Evolutionary conservation across 2,113 vertebrate genomes (phyloP), one percentile per base, ranked within the genome.

Genomic region (Ceuthmochares aereus): DNA sequence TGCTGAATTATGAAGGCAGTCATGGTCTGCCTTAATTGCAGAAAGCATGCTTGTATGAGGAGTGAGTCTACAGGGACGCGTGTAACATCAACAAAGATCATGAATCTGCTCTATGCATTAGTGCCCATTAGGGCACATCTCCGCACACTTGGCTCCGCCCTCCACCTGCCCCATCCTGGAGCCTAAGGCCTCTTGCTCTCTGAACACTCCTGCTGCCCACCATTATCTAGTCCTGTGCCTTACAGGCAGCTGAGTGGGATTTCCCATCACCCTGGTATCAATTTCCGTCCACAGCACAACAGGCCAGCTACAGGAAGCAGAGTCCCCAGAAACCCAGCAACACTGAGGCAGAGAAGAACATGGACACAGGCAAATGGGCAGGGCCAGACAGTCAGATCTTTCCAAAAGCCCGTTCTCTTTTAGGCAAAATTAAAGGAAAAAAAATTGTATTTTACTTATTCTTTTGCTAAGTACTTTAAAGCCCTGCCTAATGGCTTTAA

Each of bases 391-490:
- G 76, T 82, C 93, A 93, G 70, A 89, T 78, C 70, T 90, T 82
- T 93, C 75, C 75, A 96, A 63, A 95, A 92, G 55, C 51, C 88
- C 84, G 27, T 47, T 91, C 81, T 94, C 83, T 93, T 94, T 90
- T 30, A 94, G 67, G 26, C 83, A n/a, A 86, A 80, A 10, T 59
- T 45, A 91, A 70, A 84, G 18, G 34, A 25, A 75, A 93, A 64
- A 10, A 26, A 25, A 17, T 83, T 90, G 84, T 88, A 68, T 87
- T 91, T 94, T 30, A 91, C 87, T 73, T 12, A 21, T 5, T 66
- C 30, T 92, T 90, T 80, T 55, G 34, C 93, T 25, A 55, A 62
- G 26, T 76, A 89, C 84, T 78, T 94, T 18, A 84, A 93, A 80
- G 27, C 14, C n/a, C 64, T 93, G 34, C 80, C 36, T 67, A 58